Evolutionary conservation across 2,888 invertebrate genomes (phyloP).

Genomic region (Dryococelus australis): DNA sequence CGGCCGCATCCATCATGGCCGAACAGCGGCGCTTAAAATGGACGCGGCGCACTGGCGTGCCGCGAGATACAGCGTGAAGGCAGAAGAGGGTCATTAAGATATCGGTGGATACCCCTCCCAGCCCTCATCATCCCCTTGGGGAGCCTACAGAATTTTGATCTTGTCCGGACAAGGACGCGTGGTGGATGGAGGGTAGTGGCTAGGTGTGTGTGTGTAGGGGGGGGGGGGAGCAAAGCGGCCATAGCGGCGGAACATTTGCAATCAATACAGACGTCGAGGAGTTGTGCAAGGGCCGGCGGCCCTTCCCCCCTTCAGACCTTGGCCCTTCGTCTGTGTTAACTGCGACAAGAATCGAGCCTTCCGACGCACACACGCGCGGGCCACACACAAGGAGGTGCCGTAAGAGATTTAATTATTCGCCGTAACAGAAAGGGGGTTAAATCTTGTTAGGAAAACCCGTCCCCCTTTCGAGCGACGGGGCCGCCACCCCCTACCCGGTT

Average conservation of each 20-base stretch:
- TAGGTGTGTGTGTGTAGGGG: not conserved
- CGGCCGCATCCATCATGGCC: conserved; percentile 3
- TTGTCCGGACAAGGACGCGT: not conserved
- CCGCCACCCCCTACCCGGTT: not conserved
- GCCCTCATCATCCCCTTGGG: not conserved
- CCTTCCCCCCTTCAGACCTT: not conserved
- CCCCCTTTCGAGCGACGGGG: not conserved
- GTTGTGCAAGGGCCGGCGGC: not conserved
- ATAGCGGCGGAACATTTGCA: conserved; percentile 9
- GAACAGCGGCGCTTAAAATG: not conserved
- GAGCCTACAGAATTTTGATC: not conserved
- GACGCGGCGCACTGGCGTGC: not conserved
- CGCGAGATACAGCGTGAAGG: not conserved
- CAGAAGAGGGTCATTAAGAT: not conserved
- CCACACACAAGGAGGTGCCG: not conserved
- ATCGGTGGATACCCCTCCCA: not conserved
- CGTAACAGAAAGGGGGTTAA: not conserved
- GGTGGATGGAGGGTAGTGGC: not conserved
- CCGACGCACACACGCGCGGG: not conserved
- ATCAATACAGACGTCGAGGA: conserved; percentile 4
- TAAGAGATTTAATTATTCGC: conserved; percentile 9
- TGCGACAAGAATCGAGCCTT: not conserved
- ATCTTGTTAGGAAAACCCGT: not conserved
- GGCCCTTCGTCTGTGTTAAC: not conserved
- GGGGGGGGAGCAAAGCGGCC: not conserved